Evolutionary conservation across 2,113 vertebrate genomes (phyloP).

Genomic region (Tachysurus vachellii): DNA sequence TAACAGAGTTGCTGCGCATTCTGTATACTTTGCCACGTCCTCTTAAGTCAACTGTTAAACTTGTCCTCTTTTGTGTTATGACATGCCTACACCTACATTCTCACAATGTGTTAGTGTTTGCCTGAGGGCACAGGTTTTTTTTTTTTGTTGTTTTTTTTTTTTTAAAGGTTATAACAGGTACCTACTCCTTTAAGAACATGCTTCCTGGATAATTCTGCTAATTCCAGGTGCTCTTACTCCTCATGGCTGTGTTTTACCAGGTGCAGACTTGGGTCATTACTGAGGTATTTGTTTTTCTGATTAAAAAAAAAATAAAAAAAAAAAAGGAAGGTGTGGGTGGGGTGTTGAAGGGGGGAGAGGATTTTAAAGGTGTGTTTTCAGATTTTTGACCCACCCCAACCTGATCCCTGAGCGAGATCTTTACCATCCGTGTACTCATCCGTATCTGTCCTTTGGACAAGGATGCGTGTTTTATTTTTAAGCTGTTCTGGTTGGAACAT

Average conservation of each 20-base stretch:
- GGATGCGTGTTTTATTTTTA: neutral
- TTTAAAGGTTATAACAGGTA: constrained; percentile 29
- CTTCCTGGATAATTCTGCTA: constrained; percentile 66
- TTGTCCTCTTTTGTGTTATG: constrained; percentile 42
- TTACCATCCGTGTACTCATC: constrained; percentile 1
- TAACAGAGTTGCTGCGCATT: constrained; percentile 38
- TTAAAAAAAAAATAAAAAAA: constrained; percentile 71
- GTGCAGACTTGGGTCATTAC: constrained; percentile 73
- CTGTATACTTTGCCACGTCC: constrained; percentile 19
- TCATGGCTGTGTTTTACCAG: constrained; percentile 72
- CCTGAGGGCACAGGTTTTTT: constrained; percentile 24
- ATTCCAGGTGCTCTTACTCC: constrained; percentile 74
- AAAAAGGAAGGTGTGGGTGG: constrained; percentile 43
- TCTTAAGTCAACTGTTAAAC: constrained; percentile 34
- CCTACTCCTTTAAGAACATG: constrained; percentile 69
- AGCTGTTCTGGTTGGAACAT: neutral
- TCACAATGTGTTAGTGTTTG: constrained; percentile 41
- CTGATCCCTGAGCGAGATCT: neutral
- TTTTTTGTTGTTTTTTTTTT: neutral
- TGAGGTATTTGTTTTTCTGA: constrained; percentile 77
- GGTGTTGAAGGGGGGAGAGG: too few species aligned
- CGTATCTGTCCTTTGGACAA: too few species aligned
- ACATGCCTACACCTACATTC: constrained; percentile 46
- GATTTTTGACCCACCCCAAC: neutral
- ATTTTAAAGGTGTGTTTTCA: neutral